phyloP scores from a whole-genome alignment of 2,113 vertebrate species.

The Crotalus horridus region DNA sequence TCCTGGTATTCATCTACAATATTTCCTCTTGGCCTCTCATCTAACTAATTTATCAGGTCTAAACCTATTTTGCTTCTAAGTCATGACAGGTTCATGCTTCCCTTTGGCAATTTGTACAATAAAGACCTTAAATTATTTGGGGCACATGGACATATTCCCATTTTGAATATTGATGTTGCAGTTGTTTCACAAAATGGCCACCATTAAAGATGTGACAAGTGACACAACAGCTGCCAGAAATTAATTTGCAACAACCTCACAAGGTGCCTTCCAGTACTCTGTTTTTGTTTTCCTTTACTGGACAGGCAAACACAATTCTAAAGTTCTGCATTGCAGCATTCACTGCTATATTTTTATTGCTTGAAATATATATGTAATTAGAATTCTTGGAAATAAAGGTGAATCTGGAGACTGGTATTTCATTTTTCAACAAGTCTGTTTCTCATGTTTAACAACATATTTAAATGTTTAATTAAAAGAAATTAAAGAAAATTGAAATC shows the following conservation, averaged over 20 bases:
- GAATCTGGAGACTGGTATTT: background rate
- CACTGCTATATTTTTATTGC: background rate
- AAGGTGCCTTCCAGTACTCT: background rate
- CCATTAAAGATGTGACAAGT: background rate
- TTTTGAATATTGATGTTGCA: background rate
- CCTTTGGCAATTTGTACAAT: background rate
- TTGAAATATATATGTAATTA: background rate
- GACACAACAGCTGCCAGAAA: background rate
- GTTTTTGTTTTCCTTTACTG: background rate
- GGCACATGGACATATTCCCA: background rate
- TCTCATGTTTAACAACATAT: background rate
- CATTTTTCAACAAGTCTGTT: background rate
- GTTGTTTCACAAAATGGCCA: background rate
- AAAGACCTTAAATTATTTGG: background rate
- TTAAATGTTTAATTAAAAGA: background rate
- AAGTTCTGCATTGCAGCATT: background rate
- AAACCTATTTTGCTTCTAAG: background rate
- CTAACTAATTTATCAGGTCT: background rate
- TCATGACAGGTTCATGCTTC: background rate
- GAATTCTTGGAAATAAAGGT: background rate
- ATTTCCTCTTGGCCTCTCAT: background rate
- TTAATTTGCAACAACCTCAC: background rate
- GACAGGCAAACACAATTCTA: background rate
- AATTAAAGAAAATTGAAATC: background rate
- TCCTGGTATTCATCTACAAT: background rate